Evolutionary conservation across 30 jellyfish, hydroid and myxozoan species (phyloP).

Genomic region (Pseudorhiza aurosa): DNA sequence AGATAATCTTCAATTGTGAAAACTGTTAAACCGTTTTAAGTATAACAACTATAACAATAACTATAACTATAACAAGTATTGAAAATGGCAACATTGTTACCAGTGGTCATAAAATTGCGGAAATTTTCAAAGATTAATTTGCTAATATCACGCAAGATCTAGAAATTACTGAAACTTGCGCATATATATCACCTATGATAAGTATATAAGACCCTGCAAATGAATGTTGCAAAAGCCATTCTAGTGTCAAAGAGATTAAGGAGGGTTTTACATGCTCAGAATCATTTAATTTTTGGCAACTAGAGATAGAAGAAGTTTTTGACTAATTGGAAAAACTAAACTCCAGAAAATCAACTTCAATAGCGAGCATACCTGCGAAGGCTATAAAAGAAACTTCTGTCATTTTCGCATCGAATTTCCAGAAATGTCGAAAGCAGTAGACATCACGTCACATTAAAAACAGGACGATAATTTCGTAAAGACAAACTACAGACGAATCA

Average conservation of each 20-base stretch:
- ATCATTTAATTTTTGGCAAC: slow-evolving; percentile 27
- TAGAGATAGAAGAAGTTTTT: slow-evolving; percentile 16
- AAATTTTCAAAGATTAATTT: slow-evolving; percentile 9
- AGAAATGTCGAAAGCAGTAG: slow-evolving; percentile 6
- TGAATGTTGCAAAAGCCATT: background rate
- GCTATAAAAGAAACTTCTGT: background rate
- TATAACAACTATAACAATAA: slow-evolving; percentile 12
- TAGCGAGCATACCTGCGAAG: slow-evolving; percentile 30
- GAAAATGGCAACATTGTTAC: slow-evolving; percentile 15
- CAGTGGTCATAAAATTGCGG: slow-evolving; percentile 20
- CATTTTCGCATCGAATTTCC: background rate
- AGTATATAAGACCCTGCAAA: slow-evolving; percentile 1
- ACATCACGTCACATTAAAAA: slow-evolving; percentile 9
- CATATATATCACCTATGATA: background rate
- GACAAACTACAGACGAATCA: slow-evolving; percentile 7
- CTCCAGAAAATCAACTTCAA: background rate
- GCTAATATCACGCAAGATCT: slow-evolving; percentile 16
- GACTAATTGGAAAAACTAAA: slow-evolving; percentile 8
- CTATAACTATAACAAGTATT: slow-evolving; percentile 12
- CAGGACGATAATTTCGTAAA: slow-evolving; percentile 1
- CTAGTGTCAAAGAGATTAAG: background rate
- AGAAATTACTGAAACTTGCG: background rate
- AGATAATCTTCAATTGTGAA: slow-evolving; percentile 16
- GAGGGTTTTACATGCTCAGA: slow-evolving; percentile 37
- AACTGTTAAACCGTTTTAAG: slow-evolving; percentile 10